A percentile compares a stretch with the other conserved stretches of the same genome.
Evolutionary conservation across 2,888 invertebrate genomes (phyloP).

Genomic region (Pristionchus arcanus): DNA sequence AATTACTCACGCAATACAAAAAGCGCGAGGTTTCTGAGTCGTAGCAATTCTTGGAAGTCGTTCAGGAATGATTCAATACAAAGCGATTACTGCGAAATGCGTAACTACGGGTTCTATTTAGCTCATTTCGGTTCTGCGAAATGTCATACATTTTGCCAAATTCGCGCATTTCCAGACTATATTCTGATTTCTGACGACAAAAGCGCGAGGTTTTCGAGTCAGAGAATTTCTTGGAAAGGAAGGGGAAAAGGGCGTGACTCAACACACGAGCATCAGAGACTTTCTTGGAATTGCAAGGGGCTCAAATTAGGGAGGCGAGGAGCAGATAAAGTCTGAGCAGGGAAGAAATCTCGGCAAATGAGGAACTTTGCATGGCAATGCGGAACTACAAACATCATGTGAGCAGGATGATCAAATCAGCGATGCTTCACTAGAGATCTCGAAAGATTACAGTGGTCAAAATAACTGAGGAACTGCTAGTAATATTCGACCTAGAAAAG

Average conservation of each 20-base stretch:
- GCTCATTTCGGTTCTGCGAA: too few species aligned
- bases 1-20: too few species aligned
- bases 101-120: background rate
- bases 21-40: background rate
- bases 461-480: too few species aligned
- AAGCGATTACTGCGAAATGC: background rate
- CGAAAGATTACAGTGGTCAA: too few species aligned
- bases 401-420: background rate
- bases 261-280: background rate
- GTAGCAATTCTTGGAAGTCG: background rate
- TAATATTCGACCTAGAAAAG: too few species aligned
- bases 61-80: background rate
- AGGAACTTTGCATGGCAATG: background rate
- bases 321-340: too few species aligned
- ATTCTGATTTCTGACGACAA: background rate
- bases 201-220: background rate
- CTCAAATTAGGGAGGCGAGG: background rate
- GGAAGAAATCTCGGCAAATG: background rate
- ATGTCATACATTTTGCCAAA: too few species aligned
- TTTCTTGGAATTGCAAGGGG: background rate
- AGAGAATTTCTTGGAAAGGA: background rate
- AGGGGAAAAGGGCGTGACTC: background rate
- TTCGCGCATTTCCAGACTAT: background rate
- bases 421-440: too few species aligned
- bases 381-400: background rate